Conservation (phyloP, 1,140 invertebrate genomes). For the Meloidogyne exigua region DNA sequence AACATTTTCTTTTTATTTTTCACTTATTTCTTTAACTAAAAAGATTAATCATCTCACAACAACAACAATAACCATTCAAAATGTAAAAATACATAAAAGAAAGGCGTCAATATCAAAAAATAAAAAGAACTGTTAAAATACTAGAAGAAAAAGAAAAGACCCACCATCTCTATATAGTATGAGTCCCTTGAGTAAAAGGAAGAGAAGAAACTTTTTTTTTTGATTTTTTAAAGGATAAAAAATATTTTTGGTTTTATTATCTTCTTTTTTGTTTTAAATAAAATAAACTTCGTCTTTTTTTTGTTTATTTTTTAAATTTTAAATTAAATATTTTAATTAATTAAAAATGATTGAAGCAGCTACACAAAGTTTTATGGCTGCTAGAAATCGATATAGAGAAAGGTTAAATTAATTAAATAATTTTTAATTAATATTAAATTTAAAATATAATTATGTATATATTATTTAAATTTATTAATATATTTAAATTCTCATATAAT, state of each 20-base stretch:
- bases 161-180: too few species aligned
- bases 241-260: too few species aligned
- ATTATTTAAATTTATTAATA: background rate
- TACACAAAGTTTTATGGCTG: conserved; percentile 28
- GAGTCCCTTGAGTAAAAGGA: too few species aligned
- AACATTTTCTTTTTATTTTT: conserved; percentile 21
- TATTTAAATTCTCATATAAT: too few species aligned
- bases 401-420: background rate
- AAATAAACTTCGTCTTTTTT: background rate
- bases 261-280: background rate
- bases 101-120: too few species aligned
- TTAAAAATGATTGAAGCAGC: conserved; percentile 23
- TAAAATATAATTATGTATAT: background rate
- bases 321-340: background rate
- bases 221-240: background rate
- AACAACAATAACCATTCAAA: background rate
- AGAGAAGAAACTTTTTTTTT: background rate
- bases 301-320: background rate
- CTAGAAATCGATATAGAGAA: conserved; percentile 19
- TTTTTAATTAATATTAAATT: background rate
- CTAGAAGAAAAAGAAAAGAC: too few species aligned
- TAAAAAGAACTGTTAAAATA: too few species aligned
- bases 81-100: too few species aligned
- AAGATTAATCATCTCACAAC: conserved; percentile 1
- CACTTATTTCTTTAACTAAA: conserved; percentile 10